phyloP scores from a whole-genome alignment of 1,140 invertebrate species.

The Cylas formicarius region DNA sequence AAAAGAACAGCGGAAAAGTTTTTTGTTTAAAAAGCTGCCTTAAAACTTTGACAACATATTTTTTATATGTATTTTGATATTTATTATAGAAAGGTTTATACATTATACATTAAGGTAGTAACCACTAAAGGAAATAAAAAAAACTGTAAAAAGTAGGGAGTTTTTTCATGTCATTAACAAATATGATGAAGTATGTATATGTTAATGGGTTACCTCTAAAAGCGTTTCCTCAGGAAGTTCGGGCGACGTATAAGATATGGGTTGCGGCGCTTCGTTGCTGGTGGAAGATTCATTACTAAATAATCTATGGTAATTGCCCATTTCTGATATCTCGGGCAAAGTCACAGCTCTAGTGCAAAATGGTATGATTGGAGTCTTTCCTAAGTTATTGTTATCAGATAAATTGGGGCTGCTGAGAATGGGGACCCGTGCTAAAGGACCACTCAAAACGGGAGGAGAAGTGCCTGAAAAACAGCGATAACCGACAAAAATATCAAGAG shows the following conservation, averaged over 20 bases:
- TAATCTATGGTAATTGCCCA: slow-evolving; percentile 52
- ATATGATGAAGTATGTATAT: too few relatives aligned
- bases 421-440: slow-evolving; percentile 52
- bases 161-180: too few relatives aligned
- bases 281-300: slow-evolving; percentile 44
- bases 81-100: too few relatives aligned
- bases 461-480: slow-evolving; percentile 45
- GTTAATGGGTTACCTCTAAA: slow-evolving; percentile 59
- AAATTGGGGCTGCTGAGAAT: slow-evolving; percentile 47
- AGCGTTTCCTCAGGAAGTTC: slow-evolving; percentile 93
- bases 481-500: neutral
- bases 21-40: too few relatives aligned
- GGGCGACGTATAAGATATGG: slow-evolving; percentile 75
- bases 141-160: too few relatives aligned
- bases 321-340: slow-evolving; percentile 66
- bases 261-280: slow-evolving; percentile 47
- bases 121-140: too few relatives aligned
- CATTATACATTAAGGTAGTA: too few relatives aligned
- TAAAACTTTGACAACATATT: too few relatives aligned
- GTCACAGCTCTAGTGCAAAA: slow-evolving; percentile 67
- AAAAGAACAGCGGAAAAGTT: slow-evolving; percentile 2
- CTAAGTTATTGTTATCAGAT: slow-evolving; percentile 45
- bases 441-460: slow-evolving; percentile 62
- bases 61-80: too few relatives aligned
- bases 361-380: slow-evolving; percentile 47